These are phyloP conservation scores for Struthidea cinerea DNA, from an alignment of 2,113 vertebrate species.

Conservation along the genomic window DNA sequence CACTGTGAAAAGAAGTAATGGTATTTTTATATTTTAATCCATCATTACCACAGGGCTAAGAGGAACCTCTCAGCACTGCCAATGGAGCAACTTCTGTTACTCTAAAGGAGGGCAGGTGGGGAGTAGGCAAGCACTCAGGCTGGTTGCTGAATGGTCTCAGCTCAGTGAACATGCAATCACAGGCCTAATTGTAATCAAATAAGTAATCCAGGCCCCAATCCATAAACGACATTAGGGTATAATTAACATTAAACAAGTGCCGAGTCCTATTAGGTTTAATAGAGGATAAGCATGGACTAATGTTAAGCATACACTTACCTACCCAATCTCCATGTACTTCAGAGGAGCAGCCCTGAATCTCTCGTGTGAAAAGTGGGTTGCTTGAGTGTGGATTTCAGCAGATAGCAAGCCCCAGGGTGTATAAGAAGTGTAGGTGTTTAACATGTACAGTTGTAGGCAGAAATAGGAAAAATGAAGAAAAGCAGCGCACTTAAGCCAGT, in stretches of 20 bases:
- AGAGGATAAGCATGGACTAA: not conserved
- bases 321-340: not conserved
- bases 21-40: not conserved
- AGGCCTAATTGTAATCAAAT: conserved; percentile 51
- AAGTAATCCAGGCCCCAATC: conserved; percentile 13
- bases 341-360: not conserved
- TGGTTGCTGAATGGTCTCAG: not conserved
- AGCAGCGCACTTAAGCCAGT: not conserved
- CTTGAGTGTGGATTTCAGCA: not conserved
- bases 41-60: not conserved
- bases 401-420: accelerated
- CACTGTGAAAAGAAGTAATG: not conserved
- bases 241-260: conserved; percentile 45
- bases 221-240: not conserved
- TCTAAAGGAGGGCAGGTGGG: not conserved
- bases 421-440: not conserved
- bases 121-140: not conserved
- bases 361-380: not conserved
- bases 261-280: not conserved
- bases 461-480: not conserved
- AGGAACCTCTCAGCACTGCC: not conserved
- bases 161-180: conserved; percentile 10
- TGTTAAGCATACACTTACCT: not conserved
- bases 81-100: not conserved
- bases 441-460: not conserved